Base-by-base conservation (phyloP, 1,140 invertebrate genomes). In the Eueides isabella region DNA sequence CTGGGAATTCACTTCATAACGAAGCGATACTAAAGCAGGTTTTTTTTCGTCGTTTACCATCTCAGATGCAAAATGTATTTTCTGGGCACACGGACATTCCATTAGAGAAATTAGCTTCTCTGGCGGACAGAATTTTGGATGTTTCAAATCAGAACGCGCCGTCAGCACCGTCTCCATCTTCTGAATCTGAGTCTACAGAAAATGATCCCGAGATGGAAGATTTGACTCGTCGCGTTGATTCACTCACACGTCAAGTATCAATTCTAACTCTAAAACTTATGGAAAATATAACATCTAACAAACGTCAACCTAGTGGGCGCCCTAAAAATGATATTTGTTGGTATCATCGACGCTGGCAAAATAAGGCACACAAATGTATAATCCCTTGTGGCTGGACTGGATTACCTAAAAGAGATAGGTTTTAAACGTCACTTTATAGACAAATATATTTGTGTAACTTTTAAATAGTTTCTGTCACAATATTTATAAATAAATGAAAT, bases 51-150 rank as follows among this genome's bases (percentile, higher is more conserved):
- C 61, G 61, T 2, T 6, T 61, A 29, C 61, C 61, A 26, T 29
- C 23, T 28, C 61, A 61, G 9, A 61, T 61, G 23, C 61, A 61
- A 26, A 29, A 28, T 29, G 14, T 61, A 26, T 61, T 61, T 28
- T 28, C 61, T 28, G 61, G 23, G 12, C 61, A 61, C 23, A 29
- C 61, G 5, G 61, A 61, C 23, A 26, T 61, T 16, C 23, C 23
- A 28, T 61, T 61, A 23, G 61, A 61, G 61, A 61, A 61, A 26
- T 26, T 61, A 5, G 61, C 61, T 16, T 26, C 23, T 14, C 16
- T 61, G 61, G 61, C 61, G 1, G 61, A 61, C 16, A 61, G 28
- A 61, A 61, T 61, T 14, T 23, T 61, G 28, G 61, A 61, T 48
- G 6, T 48, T 7, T 19, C 41, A 48, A 48, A 48, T 48, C 41